Conservation (phyloP, 2,797 vertebrate genomes). For the Hydrophis major region DNA sequence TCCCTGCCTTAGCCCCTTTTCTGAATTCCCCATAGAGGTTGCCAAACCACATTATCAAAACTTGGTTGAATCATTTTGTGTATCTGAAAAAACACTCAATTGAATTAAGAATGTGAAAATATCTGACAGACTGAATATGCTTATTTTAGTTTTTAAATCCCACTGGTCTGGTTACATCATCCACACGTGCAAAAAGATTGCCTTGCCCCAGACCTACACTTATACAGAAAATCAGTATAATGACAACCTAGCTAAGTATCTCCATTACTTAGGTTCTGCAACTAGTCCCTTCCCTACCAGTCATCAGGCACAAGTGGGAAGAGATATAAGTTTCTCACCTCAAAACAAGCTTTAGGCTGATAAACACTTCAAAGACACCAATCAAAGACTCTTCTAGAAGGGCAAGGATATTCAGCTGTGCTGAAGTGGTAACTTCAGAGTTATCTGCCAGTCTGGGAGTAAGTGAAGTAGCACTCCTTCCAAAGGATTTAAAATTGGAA, state of each 20-base stretch:
- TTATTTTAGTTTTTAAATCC: neutral
- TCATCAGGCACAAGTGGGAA: neutral
- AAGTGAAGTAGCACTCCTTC: neutral
- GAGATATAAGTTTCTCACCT: neutral
- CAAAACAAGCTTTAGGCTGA: neutral
- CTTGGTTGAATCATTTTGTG: neutral
- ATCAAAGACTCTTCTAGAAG: neutral
- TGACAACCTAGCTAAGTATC: neutral
- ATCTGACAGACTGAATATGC: neutral
- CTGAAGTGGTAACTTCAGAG: neutral
- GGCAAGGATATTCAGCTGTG: neutral
- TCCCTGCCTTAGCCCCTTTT: neutral
- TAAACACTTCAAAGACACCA: neutral
- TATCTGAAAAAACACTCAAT: neutral
- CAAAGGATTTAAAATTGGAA: neutral
- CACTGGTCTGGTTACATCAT: neutral
- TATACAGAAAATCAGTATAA: neutral
- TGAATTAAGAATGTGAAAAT: neutral
- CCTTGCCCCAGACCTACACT: neutral
- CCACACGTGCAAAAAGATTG: neutral
- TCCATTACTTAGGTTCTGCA: neutral
- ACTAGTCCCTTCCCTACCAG: neutral
- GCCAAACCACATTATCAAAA: neutral
- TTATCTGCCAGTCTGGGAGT: neutral
- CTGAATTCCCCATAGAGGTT: neutral